These are phyloP conservation scores for Nymphalis urticae DNA, from an alignment of 2,888 invertebrate genomes.

Conservation along the genomic window DNA sequence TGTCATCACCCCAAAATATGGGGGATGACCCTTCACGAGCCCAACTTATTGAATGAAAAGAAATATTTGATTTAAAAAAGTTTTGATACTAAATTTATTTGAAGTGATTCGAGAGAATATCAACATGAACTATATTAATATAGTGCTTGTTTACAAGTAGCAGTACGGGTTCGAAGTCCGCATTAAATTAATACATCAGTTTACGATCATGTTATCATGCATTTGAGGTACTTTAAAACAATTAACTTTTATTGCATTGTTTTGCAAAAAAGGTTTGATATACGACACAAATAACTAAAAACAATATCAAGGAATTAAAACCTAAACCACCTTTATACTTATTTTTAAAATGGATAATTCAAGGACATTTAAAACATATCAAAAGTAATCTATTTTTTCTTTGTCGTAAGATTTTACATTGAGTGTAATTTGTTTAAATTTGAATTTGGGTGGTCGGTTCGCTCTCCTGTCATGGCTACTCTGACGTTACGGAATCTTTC, in stretches of 20 bases:
- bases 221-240: slow-evolving; percentile 28
- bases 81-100: slow-evolving; percentile 1
- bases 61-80: background rate
- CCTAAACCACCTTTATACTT: background rate
- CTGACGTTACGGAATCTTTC: slow-evolving; percentile 58
- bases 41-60: too few relatives aligned
- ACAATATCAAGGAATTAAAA: background rate
- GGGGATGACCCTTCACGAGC: too few relatives aligned
- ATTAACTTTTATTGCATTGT: slow-evolving; percentile 16
- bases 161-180: slow-evolving; percentile 41
- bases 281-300: background rate
- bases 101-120: background rate
- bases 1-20: too few relatives aligned
- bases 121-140: background rate
- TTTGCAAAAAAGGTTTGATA: slow-evolving; percentile 42
- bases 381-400: too few relatives aligned
- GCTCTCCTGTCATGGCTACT: slow-evolving; percentile 43
- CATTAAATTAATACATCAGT: slow-evolving; percentile 44
- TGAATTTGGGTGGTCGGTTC: background rate
- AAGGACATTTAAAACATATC: too few relatives aligned
- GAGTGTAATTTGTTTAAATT: background rate
- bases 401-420: background rate
- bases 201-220: slow-evolving; percentile 38
- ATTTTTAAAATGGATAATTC: too few relatives aligned
- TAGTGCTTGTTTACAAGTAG: slow-evolving; percentile 22